Conservation (phyloP, 1,140 invertebrate species). For the Melanaphis sacchari region DNA sequence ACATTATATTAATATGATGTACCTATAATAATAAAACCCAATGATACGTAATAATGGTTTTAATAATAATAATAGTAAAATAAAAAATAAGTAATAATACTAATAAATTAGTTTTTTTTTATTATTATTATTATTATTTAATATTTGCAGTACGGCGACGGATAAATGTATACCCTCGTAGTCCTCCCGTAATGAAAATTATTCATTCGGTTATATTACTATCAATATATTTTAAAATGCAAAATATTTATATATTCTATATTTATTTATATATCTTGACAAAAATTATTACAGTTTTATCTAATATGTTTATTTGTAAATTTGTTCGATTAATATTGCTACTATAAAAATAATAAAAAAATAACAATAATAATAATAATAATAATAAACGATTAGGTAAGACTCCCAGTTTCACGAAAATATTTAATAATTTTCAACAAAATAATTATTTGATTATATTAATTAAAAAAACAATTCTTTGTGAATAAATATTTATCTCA, state of each 20-base stretch:
- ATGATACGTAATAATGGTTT: neutral
- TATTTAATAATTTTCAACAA: neutral
- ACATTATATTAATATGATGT: too few species aligned
- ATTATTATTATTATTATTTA: neutral
- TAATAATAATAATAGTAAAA: neutral
- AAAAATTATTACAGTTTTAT: neutral
- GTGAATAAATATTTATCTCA: neutral
- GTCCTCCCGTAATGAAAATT: slow-evolving; percentile 44
- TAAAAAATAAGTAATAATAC: neutral
- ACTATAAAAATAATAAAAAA: neutral
- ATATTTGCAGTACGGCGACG: slow-evolving; percentile 38
- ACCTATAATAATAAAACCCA: neutral
- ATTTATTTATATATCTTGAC: neutral
- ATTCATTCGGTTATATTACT: neutral
- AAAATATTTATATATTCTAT: neutral
- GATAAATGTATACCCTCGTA: slow-evolving; percentile 42
- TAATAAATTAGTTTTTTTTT: neutral
- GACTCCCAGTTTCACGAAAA: neutral
- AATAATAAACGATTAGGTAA: neutral
- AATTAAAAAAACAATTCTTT: neutral
- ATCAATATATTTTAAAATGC: neutral
- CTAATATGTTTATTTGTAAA: neutral
- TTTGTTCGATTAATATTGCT: neutral
- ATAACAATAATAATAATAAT: too few species aligned
- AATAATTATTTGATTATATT: neutral